These are phyloP conservation scores for Meloidogyne chitwoodi DNA, from an alignment of 1,140 invertebrate species.

Conservation along the genomic window DNA sequence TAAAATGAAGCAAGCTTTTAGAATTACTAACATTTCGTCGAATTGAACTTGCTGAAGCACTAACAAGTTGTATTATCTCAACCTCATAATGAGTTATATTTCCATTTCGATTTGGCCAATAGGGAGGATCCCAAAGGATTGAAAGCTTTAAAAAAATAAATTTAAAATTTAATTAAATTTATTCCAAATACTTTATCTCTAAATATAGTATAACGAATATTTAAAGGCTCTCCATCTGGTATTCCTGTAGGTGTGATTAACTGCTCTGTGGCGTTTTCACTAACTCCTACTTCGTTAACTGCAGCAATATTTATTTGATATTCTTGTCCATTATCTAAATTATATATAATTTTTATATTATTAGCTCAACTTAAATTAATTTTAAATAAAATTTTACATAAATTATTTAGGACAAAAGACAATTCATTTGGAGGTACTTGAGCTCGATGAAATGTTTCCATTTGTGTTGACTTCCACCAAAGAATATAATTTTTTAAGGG, in stretches of 20 bases:
- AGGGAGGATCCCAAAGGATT: constrained; percentile 84
- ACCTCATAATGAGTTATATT: constrained; percentile 83
- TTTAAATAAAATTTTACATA: constrained; percentile 39
- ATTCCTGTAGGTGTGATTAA: constrained; percentile 54
- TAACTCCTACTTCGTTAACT: constrained; percentile 43
- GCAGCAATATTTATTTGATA: constrained; percentile 48
- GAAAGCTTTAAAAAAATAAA: constrained; percentile 59
- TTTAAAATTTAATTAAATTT: neutral
- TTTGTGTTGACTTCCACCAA: constrained; percentile 48
- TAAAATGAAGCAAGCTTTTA: neutral
- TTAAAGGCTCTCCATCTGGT: constrained; percentile 64
- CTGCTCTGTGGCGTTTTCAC: constrained; percentile 52
- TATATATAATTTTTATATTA: no score
- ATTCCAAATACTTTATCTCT: constrained; percentile 51
- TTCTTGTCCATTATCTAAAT: constrained; percentile 54
- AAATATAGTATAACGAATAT: constrained; percentile 61
- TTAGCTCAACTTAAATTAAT: neutral
- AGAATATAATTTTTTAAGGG: constrained; percentile 44
- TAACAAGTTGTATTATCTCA: constrained; percentile 14
- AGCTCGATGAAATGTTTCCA: constrained; percentile 19
- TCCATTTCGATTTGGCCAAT: constrained; percentile 80
- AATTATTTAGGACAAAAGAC: constrained; percentile 41
- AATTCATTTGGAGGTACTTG: constrained; percentile 41
- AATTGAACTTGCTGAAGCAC: constrained; percentile 13
- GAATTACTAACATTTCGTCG: constrained; percentile 31